These are phyloP conservation scores for Chironomus riparius DNA, from an alignment of 2,888 invertebrate species.

Conservation along the genomic window DNA sequence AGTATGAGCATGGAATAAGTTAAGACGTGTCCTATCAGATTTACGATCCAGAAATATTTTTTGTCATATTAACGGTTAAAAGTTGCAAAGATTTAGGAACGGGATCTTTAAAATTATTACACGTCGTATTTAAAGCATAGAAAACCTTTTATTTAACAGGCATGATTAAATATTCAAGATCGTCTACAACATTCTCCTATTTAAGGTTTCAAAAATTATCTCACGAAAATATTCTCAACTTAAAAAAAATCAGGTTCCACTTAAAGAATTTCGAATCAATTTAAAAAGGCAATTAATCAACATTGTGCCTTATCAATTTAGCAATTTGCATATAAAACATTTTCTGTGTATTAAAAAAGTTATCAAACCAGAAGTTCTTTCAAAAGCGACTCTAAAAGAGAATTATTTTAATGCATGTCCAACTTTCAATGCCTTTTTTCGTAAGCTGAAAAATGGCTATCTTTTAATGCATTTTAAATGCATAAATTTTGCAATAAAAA, in stretches of 20 bases:
- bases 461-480: slow-evolving; percentile 27
- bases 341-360: background rate
- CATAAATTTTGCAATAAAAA: slow-evolving; percentile 25
- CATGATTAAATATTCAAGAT: no score
- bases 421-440: background rate
- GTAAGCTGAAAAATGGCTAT: background rate
- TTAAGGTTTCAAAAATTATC: no score
- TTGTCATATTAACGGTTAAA: no score
- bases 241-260: background rate
- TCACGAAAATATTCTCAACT: background rate
- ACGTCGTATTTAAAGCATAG: no score
- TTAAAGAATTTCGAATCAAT: background rate
- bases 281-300: slow-evolving; percentile 11
- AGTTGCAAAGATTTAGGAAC: no score
- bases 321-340: slow-evolving; percentile 11
- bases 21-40: no score
- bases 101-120: no score
- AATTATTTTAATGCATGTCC: background rate
- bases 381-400: background rate
- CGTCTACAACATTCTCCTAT: no score
- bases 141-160: no score
- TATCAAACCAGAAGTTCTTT: slow-evolving; percentile 13
- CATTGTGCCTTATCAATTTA: background rate
- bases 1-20: no score
- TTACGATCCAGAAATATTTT: no score